phyloP scores from a whole-genome alignment of 2,888 invertebrate species.

The Abscondita cerata region DNA sequence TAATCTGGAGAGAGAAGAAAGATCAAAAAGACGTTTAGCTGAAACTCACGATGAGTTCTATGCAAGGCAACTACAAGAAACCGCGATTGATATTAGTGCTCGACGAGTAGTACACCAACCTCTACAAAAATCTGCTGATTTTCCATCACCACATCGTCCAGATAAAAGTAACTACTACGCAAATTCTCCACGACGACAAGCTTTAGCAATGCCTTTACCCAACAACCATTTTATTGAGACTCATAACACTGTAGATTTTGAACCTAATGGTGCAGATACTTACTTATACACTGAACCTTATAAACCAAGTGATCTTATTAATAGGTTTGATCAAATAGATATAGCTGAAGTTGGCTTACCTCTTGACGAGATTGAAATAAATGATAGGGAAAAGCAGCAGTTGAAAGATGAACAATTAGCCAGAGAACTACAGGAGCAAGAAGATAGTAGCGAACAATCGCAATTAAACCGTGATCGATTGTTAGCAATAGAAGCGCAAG shows the following conservation, averaged over 20 bases:
- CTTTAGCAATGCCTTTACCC: constrained; percentile 55
- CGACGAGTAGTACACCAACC: constrained; percentile 5
- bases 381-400: constrained; percentile 64
- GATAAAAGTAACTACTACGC: constrained; percentile 48
- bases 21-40: constrained; percentile 60
- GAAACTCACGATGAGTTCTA: constrained; percentile 64
- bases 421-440: constrained; percentile 76
- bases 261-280: constrained; percentile 1
- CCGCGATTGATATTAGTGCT: constrained; percentile 6
- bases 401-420: constrained; percentile 80
- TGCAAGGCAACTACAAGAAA: constrained; percentile 54
- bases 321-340: constrained; percentile 52
- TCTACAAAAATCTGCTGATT: constrained; percentile 3
- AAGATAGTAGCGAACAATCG: constrained; percentile 67
- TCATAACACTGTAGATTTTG: constrained; percentile 8
- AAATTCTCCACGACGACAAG: constrained; percentile 52
- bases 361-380: constrained; percentile 61
- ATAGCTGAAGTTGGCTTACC: constrained; percentile 60
- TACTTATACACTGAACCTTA: constrained; percentile 53
- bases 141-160: constrained; percentile 47
- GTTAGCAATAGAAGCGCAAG: constrained; percentile 80
- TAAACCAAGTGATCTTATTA: constrained; percentile 36
- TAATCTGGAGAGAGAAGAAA: constrained; percentile 65
- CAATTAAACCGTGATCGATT: constrained; percentile 66
- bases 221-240: constrained; percentile 11